phyloP scores from a whole-genome alignment of 2,113 vertebrate species.

The Hypanus sabinus region DNA sequence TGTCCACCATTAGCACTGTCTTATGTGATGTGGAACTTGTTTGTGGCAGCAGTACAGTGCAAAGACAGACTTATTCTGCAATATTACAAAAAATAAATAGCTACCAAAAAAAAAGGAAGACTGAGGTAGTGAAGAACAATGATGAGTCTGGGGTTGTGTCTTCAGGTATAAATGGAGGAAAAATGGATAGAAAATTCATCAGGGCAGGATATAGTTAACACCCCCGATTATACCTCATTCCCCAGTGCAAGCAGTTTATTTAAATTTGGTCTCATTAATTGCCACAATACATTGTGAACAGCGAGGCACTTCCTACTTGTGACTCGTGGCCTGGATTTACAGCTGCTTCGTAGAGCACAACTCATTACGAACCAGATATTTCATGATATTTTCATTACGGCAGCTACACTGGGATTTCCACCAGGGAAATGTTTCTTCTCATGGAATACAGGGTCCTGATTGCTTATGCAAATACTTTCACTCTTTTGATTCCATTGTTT shows the following conservation, averaged over 20 bases:
- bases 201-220: not conserved
- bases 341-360: not conserved
- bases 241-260: not conserved
- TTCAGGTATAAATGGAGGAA: not conserved
- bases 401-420: not conserved
- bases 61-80: too few species aligned
- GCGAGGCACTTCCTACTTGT: not conserved
- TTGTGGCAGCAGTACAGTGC: too few species aligned
- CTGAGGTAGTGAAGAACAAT: too few species aligned
- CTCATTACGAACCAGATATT: constrained; percentile 14
- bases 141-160: not conserved
- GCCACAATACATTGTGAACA: not conserved
- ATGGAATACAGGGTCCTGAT: not conserved
- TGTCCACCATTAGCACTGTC: too few species aligned
- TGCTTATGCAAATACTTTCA: not conserved
- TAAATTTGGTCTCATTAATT: not conserved
- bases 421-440: not conserved
- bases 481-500: not conserved
- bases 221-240: not conserved
- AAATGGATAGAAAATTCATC: not conserved
- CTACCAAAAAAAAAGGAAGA: too few species aligned
- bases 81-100: too few species aligned
- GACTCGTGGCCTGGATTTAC: not conserved
- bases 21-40: too few species aligned
- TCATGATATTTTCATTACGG: constrained; percentile 20